Evolutionary conservation across 2,888 invertebrate species (phyloP).

Genomic region (Parnassius mnemosyne): DNA sequence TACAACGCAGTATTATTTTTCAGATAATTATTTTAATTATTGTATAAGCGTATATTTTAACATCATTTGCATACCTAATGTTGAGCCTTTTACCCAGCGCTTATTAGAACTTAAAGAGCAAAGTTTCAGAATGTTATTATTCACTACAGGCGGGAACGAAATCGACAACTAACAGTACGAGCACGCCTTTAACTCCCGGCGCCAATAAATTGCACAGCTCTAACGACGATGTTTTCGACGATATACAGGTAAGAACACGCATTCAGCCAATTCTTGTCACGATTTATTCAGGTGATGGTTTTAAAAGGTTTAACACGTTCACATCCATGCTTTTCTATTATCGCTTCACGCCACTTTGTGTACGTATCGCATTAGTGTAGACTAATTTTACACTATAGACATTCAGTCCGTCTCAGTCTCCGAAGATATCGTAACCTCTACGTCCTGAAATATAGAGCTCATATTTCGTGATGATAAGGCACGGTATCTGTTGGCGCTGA

Average conservation of each 20-base stretch:
- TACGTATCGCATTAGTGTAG: conserved; percentile 30
- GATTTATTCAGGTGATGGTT: conserved; percentile 66
- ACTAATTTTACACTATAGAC: conserved; percentile 34
- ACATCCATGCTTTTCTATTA: conserved; percentile 64
- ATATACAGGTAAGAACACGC: conserved; percentile 65
- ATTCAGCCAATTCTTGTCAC: conserved; percentile 29
- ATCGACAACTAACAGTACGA: conserved; percentile 69
- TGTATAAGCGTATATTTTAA: too few relatives aligned
- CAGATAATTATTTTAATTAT: too few relatives aligned
- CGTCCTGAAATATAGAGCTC: conserved; percentile 74
- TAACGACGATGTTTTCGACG: conserved; percentile 71
- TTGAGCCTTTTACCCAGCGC: too few relatives aligned
- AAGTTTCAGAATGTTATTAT: conserved; percentile 31
- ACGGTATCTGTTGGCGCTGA: conserved; percentile 41
- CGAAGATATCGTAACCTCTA: conserved; percentile 47
- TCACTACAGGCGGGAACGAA: conserved; percentile 60
- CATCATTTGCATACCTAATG: too few relatives aligned
- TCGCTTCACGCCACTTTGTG: conserved; percentile 54
- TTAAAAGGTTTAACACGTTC: conserved; percentile 71
- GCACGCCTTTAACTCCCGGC: conserved; percentile 68
- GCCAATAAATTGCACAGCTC: conserved; percentile 69
- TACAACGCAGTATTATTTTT: too few relatives aligned
- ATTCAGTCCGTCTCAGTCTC: conserved; percentile 43
- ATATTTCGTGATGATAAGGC: conserved; percentile 64
- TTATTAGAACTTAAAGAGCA: conserved; percentile 3